phyloP scores from a whole-genome alignment of 2,797 vertebrate species.

The Pantherophis alleghaniensis region DNA sequence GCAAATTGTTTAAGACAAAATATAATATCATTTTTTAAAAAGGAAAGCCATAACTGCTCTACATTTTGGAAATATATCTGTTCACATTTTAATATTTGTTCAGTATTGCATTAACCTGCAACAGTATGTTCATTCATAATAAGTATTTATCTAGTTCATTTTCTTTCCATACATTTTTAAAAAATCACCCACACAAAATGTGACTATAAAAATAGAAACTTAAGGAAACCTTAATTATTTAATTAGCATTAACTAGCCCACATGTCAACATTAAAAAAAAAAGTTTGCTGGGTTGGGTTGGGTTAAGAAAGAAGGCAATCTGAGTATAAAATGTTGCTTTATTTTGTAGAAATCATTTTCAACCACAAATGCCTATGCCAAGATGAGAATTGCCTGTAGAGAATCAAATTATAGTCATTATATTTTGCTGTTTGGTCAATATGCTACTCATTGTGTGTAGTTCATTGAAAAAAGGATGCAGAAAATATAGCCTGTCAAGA shows the following conservation, averaged over 20 bases:
- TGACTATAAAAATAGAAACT: background rate
- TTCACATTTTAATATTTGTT: background rate
- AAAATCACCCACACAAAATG: background rate
- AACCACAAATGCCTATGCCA: background rate
- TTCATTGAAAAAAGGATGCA: background rate
- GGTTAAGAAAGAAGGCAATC: background rate
- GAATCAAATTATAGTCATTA: background rate
- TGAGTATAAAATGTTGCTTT: background rate
- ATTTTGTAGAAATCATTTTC: background rate
- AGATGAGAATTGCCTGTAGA: background rate
- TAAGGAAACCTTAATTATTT: background rate
- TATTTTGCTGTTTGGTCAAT: background rate
- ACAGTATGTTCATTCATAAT: rapidly evolving
- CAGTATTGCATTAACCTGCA: background rate
- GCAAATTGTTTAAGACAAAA: background rate
- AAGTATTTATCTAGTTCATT: rapidly evolving
- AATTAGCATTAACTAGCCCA: background rate
- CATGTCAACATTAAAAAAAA: background rate
- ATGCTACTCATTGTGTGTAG: background rate
- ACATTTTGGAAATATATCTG: background rate
- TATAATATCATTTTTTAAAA: background rate
- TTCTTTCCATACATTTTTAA: background rate
- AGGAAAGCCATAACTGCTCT: background rate
- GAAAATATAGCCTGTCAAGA: background rate
- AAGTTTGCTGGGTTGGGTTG: background rate